Percentiles rank a stretch among this genome's conserved stretches.
These are phyloP conservation scores for Tiliqua scincoides DNA, from an alignment of 2,113 vertebrate genomes.

Conservation along the genomic window DNA sequence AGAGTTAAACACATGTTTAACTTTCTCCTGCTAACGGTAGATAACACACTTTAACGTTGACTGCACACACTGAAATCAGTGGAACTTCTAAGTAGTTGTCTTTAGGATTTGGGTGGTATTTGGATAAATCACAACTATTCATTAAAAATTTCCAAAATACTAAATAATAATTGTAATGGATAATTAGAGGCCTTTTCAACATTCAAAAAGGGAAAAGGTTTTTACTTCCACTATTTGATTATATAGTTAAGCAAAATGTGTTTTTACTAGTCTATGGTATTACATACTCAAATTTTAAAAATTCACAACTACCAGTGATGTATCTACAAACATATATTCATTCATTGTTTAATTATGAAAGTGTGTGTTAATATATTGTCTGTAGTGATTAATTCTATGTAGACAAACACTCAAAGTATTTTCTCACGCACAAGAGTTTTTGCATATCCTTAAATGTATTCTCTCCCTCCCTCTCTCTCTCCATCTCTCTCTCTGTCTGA, in stretches of 20 bases:
- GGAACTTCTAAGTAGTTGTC: not conserved
- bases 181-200: not conserved
- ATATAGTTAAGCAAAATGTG: not conserved
- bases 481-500: not conserved
- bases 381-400: not conserved
- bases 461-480: not conserved
- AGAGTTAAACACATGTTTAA: not conserved
- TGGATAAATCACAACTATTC: not conserved
- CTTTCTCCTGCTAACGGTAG: not conserved
- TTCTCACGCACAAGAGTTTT: not conserved
- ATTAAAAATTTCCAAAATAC: not conserved
- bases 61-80: not conserved
- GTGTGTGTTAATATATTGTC: too few relatives aligned
- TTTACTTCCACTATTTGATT: not conserved
- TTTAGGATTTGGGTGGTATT: not conserved
- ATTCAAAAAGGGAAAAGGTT: not conserved
- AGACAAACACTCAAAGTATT: not conserved
- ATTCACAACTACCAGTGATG: not conserved
- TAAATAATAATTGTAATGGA: not conserved
- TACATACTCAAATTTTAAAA: not conserved
- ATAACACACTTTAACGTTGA: not conserved
- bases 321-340: not conserved
- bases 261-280: not conserved
- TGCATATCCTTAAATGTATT: not conserved
- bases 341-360: not conserved